phyloP scores from a whole-genome alignment of 1,140 invertebrate species.

The Rhynchophorus ferrugineus region DNA sequence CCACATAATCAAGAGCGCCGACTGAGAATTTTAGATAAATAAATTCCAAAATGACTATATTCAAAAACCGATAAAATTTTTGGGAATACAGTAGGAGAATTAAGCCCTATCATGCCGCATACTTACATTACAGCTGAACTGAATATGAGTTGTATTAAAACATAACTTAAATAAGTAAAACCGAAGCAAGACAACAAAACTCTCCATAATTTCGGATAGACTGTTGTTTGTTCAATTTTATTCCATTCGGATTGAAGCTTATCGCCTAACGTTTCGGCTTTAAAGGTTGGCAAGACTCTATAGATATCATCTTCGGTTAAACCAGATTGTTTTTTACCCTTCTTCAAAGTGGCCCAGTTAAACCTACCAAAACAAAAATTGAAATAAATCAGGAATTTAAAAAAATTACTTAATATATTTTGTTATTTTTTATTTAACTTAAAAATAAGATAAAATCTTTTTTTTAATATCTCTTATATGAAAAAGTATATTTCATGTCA shows the following conservation, averaged over 20 bases:
- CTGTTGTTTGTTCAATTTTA: slow-evolving; percentile 15
- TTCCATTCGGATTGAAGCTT: slow-evolving; percentile 19
- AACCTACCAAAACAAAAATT: no score
- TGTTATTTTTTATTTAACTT: no score
- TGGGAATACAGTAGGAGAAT: neutral
- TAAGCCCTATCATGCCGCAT: neutral
- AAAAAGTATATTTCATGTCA: no score
- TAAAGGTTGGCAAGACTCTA: slow-evolving; percentile 10
- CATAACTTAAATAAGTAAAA: slow-evolving; percentile 13
- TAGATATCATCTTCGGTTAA: slow-evolving; percentile 23
- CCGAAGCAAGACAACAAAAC: slow-evolving; percentile 17
- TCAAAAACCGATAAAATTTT: neutral
- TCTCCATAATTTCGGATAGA: slow-evolving; percentile 2
- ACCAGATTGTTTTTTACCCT: slow-evolving; percentile 13
- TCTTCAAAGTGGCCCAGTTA: no score
- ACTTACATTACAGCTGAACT: slow-evolving; percentile 17
- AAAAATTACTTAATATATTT: no score
- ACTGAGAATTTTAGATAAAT: no score
- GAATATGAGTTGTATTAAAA: slow-evolving; percentile 10
- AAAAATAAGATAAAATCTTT: no score
- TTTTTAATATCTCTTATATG: no score
- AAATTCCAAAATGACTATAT: no score
- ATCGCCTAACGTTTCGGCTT: slow-evolving; percentile 16
- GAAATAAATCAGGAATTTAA: no score
- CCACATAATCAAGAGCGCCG: no score